Base-by-base conservation (phyloP, 1,140 invertebrate species). In the Drosophila repleta region DNA sequence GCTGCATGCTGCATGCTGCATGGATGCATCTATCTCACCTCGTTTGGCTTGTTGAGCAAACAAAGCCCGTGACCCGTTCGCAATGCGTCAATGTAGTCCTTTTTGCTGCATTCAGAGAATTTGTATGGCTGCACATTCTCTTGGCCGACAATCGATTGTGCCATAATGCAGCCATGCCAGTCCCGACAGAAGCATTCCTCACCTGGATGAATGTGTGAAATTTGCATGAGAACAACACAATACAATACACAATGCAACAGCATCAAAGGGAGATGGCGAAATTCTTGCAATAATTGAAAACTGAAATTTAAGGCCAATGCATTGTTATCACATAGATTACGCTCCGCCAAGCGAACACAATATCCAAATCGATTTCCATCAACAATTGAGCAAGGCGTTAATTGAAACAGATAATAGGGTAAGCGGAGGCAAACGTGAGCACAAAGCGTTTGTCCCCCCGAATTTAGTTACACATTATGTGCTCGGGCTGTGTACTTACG, bases 131-230 rank as follows among this genome's bases (percentile, higher is more conserved):
- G 97, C 29, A 97, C 96, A 91, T 97, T 97, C 90, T 98, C 96
- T 79, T 96, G 93, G 29, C 97, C 97, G 17, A 97, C 96, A 81
- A 98, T 97, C 45, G 96, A 96, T 92, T 97, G 96, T 39, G 96
- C 96, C 97, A 98, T 98, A 89, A 98, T 98, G 92, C 97, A 98
- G 46, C 97, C 97, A 92, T 98, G 97, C 97, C 97, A 98, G 92
- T 98, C 97, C 41, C 95, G 94, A 92, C 97, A 98, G 84, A 95
- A 94, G 92, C 97, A 98, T 87, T 96, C 95, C 66, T 94, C 94
- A 20, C 91, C 91, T 92, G 20, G 15, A 21, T 18, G 32, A 21
- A 52, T 18, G 5, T 7, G 11, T 11, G 11, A 56, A 41, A 56
- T 56, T 43, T 41, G 39, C 39, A 41, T 41, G n/a, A 41, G 8